Evolutionary conservation across 2,888 invertebrate species (phyloP).

Genomic region (Cryptocephalus moraei): DNA sequence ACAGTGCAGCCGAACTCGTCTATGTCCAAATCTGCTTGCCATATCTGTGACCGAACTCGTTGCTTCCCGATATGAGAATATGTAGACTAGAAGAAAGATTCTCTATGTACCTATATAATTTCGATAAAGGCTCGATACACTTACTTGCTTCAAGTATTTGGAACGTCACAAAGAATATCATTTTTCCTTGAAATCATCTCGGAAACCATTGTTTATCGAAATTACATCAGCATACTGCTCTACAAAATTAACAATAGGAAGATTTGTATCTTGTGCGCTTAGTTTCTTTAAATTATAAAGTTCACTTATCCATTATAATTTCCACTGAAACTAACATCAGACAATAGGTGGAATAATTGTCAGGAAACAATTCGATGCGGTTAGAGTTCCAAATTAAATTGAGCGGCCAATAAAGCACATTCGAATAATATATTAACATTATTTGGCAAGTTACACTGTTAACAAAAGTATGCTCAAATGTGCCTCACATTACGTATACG

Average conservation of each 20-base stretch:
- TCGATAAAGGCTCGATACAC: background rate
- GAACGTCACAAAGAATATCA: background rate
- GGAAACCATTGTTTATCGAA: constrained; percentile 2
- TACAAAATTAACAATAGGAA: constrained; percentile 1
- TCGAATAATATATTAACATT: too few species aligned
- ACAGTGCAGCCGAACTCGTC: background rate
- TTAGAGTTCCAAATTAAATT: too few species aligned
- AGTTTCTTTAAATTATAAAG: background rate
- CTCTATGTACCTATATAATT: background rate
- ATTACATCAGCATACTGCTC: background rate
- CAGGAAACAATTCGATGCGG: too few species aligned
- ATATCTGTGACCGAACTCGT: too few species aligned
- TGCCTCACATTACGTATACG: too few species aligned
- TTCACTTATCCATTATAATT: background rate
- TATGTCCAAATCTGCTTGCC: too few species aligned
- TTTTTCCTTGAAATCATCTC: background rate
- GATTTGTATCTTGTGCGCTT: constrained; percentile 5
- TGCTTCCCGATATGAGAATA: too few species aligned
- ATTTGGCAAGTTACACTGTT: too few species aligned
- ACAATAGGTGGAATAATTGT: constrained; percentile 1
- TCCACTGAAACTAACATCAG: background rate
- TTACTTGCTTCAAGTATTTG: background rate
- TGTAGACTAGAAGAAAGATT: too few species aligned
- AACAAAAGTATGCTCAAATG: too few species aligned
- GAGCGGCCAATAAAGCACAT: too few species aligned